Base-by-base conservation (phyloP, 2,888 invertebrate genomes). In the Stenotaenia linearis region DNA sequence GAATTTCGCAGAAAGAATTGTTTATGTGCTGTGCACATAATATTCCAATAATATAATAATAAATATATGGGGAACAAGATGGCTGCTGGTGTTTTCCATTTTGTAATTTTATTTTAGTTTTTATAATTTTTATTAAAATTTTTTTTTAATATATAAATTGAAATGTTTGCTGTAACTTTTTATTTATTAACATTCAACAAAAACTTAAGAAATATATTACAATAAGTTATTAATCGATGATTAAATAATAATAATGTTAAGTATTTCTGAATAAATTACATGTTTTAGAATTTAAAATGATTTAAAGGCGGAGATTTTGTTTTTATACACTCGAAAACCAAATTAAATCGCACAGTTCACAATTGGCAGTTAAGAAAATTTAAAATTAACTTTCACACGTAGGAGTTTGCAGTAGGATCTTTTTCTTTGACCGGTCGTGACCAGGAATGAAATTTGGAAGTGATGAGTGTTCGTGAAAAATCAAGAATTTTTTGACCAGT, bases 241-340 rank as follows among this genome's bases (percentile, higher is more conserved):
- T 56, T n/a, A 56, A 56, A 56, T 56, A 56, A 56, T n/a, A 21
- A 21, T 56, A n/a, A n/a, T n/a, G 37, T 56, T 56, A 56, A 56
- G 56, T 56, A 56, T 56, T 56, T 56, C 56, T 56, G 56, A 56
- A 56, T 21, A 56, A 56, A 56, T 56, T 56, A 56, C 56, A 56
- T 15, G 18, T 56, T 21, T 56, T 56, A 56, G 56, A 21, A 56
- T 56, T 56, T 56, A 56, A 56, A 56, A 56, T 21, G 56, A 37
- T 37, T 9, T 3, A 37, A 37, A 37, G 37, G 37, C 37, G 9
- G 37, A 37, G 9, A 37, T 37, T 37, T n/a, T n/a, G n/a, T n/a
- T n/a, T n/a, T n/a, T n/a, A n/a, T n/a, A n/a, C n/a, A n/a, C n/a
- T n/a, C n/a, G n/a, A n/a, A n/a, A n/a, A n/a, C n/a, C n/a, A n/a